phyloP scores from a whole-genome alignment of 2,797 vertebrate species.

The Crax fasciolata region DNA sequence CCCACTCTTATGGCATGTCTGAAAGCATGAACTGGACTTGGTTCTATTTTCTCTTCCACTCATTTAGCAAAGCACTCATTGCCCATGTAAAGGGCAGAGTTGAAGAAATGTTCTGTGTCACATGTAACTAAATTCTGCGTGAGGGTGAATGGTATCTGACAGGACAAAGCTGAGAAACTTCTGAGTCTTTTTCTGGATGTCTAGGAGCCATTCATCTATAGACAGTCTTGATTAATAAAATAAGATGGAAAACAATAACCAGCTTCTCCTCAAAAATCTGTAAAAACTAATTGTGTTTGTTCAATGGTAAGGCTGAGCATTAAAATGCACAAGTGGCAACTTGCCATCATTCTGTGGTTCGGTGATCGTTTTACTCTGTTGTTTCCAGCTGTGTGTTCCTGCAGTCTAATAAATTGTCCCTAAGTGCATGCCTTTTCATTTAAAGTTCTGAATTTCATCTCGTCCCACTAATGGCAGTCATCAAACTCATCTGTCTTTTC shows the following conservation, averaged over 20 bases:
- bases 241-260: background rate
- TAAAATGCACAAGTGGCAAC: constrained; percentile 38
- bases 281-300: constrained; percentile 10
- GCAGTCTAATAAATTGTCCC: constrained; percentile 8
- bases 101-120: background rate
- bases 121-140: background rate
- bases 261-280: constrained; percentile 21
- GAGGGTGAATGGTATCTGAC: background rate
- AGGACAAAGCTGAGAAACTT: background rate
- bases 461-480: constrained; percentile 4
- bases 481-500: constrained; percentile 20
- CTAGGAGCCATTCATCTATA: background rate
- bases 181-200: background rate
- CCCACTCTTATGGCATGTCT: background rate
- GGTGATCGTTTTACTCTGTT: constrained; percentile 18
- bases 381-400: constrained; percentile 16
- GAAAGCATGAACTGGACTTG: background rate
- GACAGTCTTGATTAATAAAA: background rate
- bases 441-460: constrained; percentile 46
- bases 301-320: background rate
- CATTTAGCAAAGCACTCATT: background rate
- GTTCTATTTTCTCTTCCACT: background rate
- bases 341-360: constrained; percentile 3
- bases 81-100: background rate
- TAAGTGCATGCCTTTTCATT: constrained; percentile 54